Conservation (phyloP, 1,140 invertebrate genomes). For the Nylanderia fulva region DNA sequence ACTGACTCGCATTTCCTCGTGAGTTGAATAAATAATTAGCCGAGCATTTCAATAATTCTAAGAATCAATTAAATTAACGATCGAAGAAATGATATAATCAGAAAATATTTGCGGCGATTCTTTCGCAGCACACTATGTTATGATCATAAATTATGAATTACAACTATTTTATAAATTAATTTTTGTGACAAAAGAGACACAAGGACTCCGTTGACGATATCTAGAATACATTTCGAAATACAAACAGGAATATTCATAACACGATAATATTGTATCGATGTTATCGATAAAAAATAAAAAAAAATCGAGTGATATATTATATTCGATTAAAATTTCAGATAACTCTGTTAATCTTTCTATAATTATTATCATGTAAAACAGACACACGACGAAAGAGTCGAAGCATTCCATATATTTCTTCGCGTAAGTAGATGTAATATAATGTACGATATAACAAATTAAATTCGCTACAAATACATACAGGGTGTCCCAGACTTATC, state of each 20-base stretch:
- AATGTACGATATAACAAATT: not conserved
- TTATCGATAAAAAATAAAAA: conserved; percentile 10
- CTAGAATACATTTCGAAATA: not conserved
- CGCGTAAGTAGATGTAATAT: too few relatives aligned
- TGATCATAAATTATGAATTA: not conserved
- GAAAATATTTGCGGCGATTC: not conserved
- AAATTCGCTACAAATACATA: conserved; percentile 23
- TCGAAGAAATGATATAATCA: not conserved
- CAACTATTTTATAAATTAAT: conserved; percentile 20
- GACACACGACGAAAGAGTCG: not conserved
- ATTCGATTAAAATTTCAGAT: not conserved
- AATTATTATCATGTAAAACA: not conserved
- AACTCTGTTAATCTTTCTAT: not conserved
- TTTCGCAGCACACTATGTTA: not conserved
- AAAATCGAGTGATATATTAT: not conserved
- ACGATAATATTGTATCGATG: not conserved
- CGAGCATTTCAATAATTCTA: conserved; percentile 1
- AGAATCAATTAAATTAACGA: conserved; percentile 36
- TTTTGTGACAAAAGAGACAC: not conserved
- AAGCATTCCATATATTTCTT: not conserved
- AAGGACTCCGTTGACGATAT: not conserved
- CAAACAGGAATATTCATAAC: conserved; percentile 1
- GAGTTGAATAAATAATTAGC: conserved; percentile 42
- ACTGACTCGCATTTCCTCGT: not conserved
- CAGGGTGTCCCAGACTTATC: too few relatives aligned